These are phyloP conservation scores for Chrysopilus asiliformis DNA, from an alignment of 2,888 invertebrate species.

Conservation along the genomic window DNA sequence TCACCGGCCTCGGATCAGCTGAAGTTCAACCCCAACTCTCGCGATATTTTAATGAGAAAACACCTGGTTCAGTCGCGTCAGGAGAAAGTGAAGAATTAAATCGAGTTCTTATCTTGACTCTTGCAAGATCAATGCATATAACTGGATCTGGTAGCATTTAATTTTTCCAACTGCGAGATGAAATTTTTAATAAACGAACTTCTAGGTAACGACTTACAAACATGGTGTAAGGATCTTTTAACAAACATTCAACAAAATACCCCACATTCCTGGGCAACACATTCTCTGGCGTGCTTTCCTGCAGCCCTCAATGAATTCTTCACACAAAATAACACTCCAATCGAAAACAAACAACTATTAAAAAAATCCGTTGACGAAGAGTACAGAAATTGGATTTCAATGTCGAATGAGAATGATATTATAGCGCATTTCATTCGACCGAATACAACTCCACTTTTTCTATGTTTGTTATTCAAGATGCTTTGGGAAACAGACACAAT, in stretches of 20 bases:
- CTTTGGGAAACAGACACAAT: slow-evolving; percentile 87
- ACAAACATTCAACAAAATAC: slow-evolving; percentile 86
- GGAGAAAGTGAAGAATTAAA: slow-evolving; percentile 93
- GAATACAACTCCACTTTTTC: slow-evolving; percentile 80
- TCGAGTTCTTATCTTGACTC: slow-evolving; percentile 78
- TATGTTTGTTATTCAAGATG: slow-evolving; percentile 92
- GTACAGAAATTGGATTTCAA: slow-evolving; percentile 90
- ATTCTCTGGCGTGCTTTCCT: slow-evolving; percentile 86
- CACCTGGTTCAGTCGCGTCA: slow-evolving; percentile 55
- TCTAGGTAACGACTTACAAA: slow-evolving; percentile 34
- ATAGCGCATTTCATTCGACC: slow-evolving; percentile 90
- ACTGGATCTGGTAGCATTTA: slow-evolving; percentile 53
- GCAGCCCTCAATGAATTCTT: slow-evolving; percentile 82
- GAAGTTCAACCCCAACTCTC: slow-evolving; percentile 91
- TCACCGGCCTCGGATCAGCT: slow-evolving; percentile 81
- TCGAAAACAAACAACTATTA: slow-evolving; percentile 81
- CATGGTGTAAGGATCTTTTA: slow-evolving; percentile 83
- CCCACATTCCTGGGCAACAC: slow-evolving; percentile 89
- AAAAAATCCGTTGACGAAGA: slow-evolving; percentile 92
- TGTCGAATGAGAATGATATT: slow-evolving; percentile 94
- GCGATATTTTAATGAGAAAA: slow-evolving; percentile 81
- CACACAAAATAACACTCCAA: slow-evolving; percentile 65
- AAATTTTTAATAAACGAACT: background rate
- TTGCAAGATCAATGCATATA: slow-evolving; percentile 88
- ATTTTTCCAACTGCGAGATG: background rate